These are phyloP conservation scores for Catagonus wagneri DNA, from an alignment of 2,113 vertebrate species.

Conservation along the genomic window DNA sequence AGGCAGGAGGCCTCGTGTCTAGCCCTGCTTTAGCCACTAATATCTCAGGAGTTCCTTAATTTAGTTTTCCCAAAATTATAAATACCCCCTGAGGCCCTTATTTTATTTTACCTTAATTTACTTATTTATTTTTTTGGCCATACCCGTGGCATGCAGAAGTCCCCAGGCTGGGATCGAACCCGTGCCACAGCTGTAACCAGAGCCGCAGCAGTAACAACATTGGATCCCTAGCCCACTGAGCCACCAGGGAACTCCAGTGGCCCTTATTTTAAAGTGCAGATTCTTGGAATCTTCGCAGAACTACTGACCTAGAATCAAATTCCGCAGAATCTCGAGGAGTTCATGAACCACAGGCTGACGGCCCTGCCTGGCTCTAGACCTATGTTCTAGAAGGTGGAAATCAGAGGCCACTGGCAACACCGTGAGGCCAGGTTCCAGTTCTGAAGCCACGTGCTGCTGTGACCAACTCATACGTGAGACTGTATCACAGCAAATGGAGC, in stretches of 20 bases:
- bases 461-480: background rate
- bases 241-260: too few species aligned
- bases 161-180: too few species aligned
- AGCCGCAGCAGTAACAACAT: too few species aligned
- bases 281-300: background rate
- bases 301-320: background rate
- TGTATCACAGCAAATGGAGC: background rate
- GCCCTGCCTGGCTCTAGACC: background rate
- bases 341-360: background rate
- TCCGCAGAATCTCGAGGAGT: background rate
- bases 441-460: background rate
- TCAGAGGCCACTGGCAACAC: background rate
- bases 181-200: too few species aligned
- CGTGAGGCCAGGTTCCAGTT: background rate
- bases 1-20: background rate
- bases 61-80: background rate
- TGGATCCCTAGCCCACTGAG: too few species aligned
- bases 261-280: background rate
- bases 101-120: background rate
- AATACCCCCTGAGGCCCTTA: background rate
- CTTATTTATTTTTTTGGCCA: too few species aligned
- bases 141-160: too few species aligned
- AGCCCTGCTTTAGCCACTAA: background rate
- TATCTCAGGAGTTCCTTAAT: background rate
- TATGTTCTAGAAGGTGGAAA: background rate